Conservation (phyloP, 23 tunicate genomes). For the Botrylloides violaceus region DNA sequence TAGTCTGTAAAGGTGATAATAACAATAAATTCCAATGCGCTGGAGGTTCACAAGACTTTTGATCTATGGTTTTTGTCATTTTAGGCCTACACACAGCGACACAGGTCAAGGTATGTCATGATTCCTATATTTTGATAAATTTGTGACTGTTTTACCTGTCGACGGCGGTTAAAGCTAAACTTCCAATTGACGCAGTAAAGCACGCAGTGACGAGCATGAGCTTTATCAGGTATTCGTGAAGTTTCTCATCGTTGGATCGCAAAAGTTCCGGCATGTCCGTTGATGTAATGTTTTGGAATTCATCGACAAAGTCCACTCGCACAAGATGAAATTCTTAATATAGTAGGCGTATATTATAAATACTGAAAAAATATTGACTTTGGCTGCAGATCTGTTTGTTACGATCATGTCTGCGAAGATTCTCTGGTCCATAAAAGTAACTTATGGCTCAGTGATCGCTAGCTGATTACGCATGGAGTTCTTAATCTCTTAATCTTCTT, state of each 20-base stretch:
- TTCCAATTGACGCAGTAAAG: slow-evolving; percentile 28
- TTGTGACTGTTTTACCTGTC: slow-evolving; percentile 26
- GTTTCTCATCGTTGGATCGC: background rate
- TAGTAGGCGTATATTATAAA: background rate
- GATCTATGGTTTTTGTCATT: slow-evolving; percentile 2
- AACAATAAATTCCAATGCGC: too few species aligned
- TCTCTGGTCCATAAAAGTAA: too few species aligned
- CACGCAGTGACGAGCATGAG: slow-evolving; percentile 21
- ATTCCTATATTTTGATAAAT: too few species aligned
- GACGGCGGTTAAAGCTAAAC: slow-evolving; percentile 19
- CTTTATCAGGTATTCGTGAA: slow-evolving; percentile 13
- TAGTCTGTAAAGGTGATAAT: too few species aligned
- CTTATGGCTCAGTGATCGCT: too few species aligned
- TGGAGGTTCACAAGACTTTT: too few species aligned
- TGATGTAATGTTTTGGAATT: background rate
- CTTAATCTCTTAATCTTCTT: too few species aligned
- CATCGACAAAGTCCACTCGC: background rate
- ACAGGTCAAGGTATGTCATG: background rate
- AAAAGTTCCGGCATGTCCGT: background rate
- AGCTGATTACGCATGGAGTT: too few species aligned
- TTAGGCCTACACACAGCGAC: background rate
- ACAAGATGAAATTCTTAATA: background rate
- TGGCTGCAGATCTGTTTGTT: too few species aligned
- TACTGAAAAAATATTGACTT: background rate
- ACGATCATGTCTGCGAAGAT: too few species aligned